Conservation (phyloP, 2,113 vertebrate species). For the Tricholaema leucomelas region DNA sequence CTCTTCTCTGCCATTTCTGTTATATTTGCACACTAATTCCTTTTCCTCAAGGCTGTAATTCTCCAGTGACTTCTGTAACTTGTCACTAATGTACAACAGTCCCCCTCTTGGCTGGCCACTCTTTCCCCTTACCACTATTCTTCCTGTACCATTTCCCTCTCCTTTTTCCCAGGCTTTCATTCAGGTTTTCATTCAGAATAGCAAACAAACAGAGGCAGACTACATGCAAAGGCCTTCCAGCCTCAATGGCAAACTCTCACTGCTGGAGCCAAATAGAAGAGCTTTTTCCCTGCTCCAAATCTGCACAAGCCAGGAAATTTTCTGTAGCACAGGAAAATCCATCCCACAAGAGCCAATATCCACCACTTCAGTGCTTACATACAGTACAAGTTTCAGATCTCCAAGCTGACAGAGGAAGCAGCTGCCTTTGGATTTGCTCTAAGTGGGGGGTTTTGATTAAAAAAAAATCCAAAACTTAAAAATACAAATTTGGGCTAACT, state of each 20-base stretch:
- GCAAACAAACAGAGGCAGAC: not conserved
- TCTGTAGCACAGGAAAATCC: not conserved
- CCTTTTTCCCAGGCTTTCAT: not conserved
- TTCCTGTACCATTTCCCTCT: not conserved
- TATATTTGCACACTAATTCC: not conserved
- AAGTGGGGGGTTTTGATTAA: too few species aligned
- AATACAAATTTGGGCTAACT: too few species aligned
- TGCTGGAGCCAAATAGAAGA: not conserved
- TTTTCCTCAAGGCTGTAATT: not conserved
- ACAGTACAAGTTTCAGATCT: not conserved
- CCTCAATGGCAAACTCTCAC: fast-evolving
- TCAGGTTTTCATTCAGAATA: not conserved
- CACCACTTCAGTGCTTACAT: not conserved
- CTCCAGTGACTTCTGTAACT: too few species aligned
- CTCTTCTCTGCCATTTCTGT: not conserved
- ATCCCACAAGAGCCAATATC: not conserved
- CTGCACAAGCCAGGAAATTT: fast-evolving
- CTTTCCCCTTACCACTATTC: not conserved
- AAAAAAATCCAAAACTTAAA: too few species aligned
- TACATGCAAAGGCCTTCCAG: not conserved
- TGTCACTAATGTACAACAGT: not conserved
- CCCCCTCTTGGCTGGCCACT: fast-evolving
- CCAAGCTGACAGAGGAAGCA: not conserved
- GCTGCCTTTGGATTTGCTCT: not conserved
- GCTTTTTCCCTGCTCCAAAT: not conserved